Conservation (phyloP, 2,113 vertebrate species). For the Megalops atlanticus region DNA sequence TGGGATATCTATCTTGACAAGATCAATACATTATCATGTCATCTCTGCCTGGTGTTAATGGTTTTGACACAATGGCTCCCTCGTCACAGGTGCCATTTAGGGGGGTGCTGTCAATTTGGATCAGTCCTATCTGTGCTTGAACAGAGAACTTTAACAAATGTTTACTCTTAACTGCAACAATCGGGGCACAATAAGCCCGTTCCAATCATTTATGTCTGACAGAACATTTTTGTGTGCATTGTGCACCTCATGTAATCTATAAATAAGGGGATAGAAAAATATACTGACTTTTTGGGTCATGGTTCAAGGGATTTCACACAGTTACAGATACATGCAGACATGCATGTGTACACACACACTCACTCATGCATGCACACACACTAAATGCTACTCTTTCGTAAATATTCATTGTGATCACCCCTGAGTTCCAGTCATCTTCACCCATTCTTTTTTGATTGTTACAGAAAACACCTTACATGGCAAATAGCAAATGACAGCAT, state of each 20-base stretch:
- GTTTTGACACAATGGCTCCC: constrained; percentile 61
- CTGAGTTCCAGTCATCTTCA: too few relatives aligned
- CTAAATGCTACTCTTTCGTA: too few relatives aligned
- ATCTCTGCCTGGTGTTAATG: constrained; percentile 64
- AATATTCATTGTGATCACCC: too few relatives aligned
- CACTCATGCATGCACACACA: too few relatives aligned
- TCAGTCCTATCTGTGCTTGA: constrained; percentile 70
- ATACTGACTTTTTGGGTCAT: neutral
- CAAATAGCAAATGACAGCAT: too few relatives aligned
- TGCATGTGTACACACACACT: too few relatives aligned
- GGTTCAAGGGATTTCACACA: neutral
- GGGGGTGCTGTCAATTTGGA: constrained; percentile 59
- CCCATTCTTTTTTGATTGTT: too few relatives aligned
- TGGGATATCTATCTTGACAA: constrained; percentile 60
- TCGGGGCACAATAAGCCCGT: constrained; percentile 47
- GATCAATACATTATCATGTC: constrained; percentile 72
- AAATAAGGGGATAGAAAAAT: constrained; percentile 3
- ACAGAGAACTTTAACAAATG: constrained; percentile 72
- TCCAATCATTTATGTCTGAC: constrained; percentile 49
- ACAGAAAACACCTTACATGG: too few relatives aligned
- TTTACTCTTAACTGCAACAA: constrained; percentile 58
- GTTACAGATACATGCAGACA: too few relatives aligned
- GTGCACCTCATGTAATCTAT: constrained; percentile 24
- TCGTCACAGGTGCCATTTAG: constrained; percentile 63
- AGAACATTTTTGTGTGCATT: constrained; percentile 38